These are phyloP conservation scores for Amiota communis DNA, from an alignment of 2,888 invertebrate genomes.

Conservation along the genomic window DNA sequence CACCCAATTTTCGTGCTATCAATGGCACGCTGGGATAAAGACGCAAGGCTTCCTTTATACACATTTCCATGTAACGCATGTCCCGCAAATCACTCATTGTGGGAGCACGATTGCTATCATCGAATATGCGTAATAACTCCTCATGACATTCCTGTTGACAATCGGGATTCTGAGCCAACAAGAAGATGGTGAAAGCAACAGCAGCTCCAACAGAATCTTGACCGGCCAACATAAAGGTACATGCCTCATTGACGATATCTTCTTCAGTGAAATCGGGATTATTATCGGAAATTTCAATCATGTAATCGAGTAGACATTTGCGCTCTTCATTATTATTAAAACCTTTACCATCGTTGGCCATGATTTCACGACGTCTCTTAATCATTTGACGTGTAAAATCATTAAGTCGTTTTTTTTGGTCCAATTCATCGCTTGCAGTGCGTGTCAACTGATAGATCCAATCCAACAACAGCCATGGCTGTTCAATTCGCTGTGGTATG, in stretches of 20 bases:
- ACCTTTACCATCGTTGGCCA: conserved; percentile 47
- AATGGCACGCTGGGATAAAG: conserved; percentile 73
- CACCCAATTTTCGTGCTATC: conserved; percentile 70
- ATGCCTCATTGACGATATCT: conserved; percentile 77
- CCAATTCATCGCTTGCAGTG: conserved; percentile 74
- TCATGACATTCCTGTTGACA: conserved; percentile 73
- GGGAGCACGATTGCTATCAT: conserved; percentile 71
- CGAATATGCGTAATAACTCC: conserved; percentile 74
- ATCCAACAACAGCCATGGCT: conserved; percentile 77
- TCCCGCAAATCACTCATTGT: conserved; percentile 76
- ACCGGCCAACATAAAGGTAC: conserved; percentile 79
- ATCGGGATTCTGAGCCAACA: conserved; percentile 75
- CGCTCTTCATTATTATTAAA: conserved; percentile 58
- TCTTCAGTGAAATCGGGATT: conserved; percentile 75
- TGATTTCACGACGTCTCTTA: conserved; percentile 62
- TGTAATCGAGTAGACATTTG: conserved; percentile 74
- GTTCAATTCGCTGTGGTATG: conserved; percentile 74
- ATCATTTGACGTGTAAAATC: conserved; percentile 74
- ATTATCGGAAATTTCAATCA: conserved; percentile 75
- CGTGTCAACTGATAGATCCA: conserved; percentile 75
- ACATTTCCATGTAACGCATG: conserved; percentile 80
- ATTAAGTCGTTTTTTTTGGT: conserved; percentile 74
- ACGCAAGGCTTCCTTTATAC: conserved; percentile 80
- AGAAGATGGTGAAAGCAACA: conserved; percentile 76
- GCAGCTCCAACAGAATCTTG: conserved; percentile 78